Base-by-base conservation (phyloP, 2,113 vertebrate species). In the Neotoma lepida region DNA sequence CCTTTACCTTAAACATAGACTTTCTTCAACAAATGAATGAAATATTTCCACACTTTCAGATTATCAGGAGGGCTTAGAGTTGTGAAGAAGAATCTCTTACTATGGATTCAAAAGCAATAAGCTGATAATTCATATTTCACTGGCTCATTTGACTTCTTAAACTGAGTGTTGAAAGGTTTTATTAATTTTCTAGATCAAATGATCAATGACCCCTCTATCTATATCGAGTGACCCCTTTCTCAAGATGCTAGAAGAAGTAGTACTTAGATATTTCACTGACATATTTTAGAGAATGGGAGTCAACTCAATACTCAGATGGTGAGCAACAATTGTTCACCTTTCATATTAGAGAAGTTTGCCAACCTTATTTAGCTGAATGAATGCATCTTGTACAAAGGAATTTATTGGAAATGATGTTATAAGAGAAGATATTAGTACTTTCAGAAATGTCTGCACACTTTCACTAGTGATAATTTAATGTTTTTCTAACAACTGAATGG, bases 61-160 rank as follows among this genome's bases (percentile, higher is more conserved):
- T 93, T 96, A 74, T 93, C 26, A 49, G 33, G 46, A 41, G 80
- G 33, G 0, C 86, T 84, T 91, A 20, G 14, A 74, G 3, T 49
- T 76, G 68, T 88, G 22, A 90, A 35, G n/a, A 9, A n/a, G 33
- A 9, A 12, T 68, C 49, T 61, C 80, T 93, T 44, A 74, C 56
- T 73, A 24, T 54, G 8, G 9, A 91, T 58, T 90, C 58, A 92
- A 93, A 91, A 92, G 17, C 24, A 91, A 18, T 39, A 61, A 73
- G 15, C 4, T 33, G 13, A 81, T 93, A 81, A 93, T 81, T 88
- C 51, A 64, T 7, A 22, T 93, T 92, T 85, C 70, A 13, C 39
- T 93, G 90, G 91, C 71, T 96, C 44, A 74, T 87, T 92, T 93
- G 93, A 81, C 86, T 18, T 58, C 85, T n/a, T 89, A 86, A 92